These are phyloP conservation scores for Eufriesea mexicana DNA, from an alignment of 1,140 invertebrate genomes.

Conservation along the genomic window DNA sequence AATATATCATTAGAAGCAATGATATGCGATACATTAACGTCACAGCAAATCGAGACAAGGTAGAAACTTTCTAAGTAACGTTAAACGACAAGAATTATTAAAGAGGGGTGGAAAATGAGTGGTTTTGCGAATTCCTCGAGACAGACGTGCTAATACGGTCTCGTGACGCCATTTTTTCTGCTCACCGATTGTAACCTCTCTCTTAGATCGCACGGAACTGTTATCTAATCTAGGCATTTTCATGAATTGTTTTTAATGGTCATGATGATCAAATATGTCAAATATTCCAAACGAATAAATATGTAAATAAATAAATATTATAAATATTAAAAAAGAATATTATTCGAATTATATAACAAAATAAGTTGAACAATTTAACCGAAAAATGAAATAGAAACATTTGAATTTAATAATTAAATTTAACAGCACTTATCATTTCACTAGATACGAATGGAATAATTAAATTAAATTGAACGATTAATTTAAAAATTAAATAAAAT, in stretches of 20 bases:
- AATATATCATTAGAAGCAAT: background rate
- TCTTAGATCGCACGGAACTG: background rate
- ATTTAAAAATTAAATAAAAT: background rate
- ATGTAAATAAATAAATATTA: too few species aligned
- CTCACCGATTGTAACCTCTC: background rate
- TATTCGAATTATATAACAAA: too few species aligned
- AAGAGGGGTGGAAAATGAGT: background rate
- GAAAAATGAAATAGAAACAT: too few species aligned
- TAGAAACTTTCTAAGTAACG: slow-evolving; percentile 2
- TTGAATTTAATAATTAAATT: too few species aligned
- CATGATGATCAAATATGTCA: too few species aligned
- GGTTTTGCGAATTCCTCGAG: slow-evolving; percentile 1
- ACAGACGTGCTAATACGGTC: background rate
- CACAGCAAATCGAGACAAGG: background rate
- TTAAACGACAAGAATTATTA: background rate
- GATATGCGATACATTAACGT: background rate
- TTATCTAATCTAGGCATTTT: slow-evolving; percentile 13
- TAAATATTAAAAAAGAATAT: background rate
- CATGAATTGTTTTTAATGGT: too few species aligned
- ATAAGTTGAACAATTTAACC: too few species aligned
- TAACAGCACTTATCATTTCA: too few species aligned
- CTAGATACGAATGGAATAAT: too few species aligned
- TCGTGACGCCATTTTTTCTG: background rate
- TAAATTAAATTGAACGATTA: too few species aligned
- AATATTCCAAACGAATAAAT: too few species aligned